phyloP scores from a whole-genome alignment of 2,797 vertebrate species.

The Mareca strepera region DNA sequence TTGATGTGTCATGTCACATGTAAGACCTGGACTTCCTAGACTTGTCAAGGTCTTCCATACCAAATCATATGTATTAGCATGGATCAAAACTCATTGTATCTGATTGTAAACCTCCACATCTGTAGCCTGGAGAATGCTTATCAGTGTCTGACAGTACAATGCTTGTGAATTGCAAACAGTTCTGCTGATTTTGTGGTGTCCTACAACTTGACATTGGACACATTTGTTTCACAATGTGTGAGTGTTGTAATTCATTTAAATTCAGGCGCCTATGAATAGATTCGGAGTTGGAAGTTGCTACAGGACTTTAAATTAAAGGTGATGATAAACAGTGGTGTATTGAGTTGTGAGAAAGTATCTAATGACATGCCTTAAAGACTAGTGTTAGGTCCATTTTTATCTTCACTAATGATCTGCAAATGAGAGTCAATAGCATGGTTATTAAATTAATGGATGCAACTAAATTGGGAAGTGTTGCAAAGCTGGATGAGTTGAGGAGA shows the following conservation, averaged over 20 bases:
- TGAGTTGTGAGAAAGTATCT: conserved; percentile 10
- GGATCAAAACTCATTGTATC: not conserved
- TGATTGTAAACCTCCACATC: not conserved
- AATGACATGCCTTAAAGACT: conserved; percentile 15
- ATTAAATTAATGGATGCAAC: conserved; percentile 54
- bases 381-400: not conserved
- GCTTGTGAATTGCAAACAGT: not conserved
- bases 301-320: conserved; percentile 54
- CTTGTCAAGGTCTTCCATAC: not conserved
- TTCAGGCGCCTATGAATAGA: not conserved
- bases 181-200: not conserved
- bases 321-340: conserved; percentile 32
- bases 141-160: not conserved
- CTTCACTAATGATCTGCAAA: conserved; percentile 52
- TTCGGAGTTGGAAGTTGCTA: not conserved
- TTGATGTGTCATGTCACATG: rapidly evolving
- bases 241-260: not conserved
- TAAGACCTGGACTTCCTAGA: not conserved
- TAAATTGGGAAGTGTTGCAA: conserved; percentile 55
- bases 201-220: not conserved
- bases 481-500: not conserved
- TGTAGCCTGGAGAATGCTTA: not conserved
- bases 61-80: rapidly evolving
- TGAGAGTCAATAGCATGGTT: conserved; percentile 46
- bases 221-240: not conserved